Base-by-base conservation (phyloP, 2,113 vertebrate genomes). In the Pholis gunnellus region DNA sequence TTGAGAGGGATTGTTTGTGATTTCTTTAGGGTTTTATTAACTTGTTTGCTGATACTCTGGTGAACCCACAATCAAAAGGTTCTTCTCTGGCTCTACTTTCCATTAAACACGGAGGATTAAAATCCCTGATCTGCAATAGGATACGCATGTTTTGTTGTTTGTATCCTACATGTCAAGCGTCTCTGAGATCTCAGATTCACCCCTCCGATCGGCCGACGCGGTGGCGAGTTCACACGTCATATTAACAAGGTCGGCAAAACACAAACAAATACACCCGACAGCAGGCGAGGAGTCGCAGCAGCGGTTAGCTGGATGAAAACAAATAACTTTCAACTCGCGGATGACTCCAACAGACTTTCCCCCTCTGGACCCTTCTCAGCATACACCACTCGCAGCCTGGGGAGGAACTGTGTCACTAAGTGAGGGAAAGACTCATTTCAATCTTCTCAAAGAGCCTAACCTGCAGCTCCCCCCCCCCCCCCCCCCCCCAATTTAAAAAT, bases 251-350 rank as follows among this genome's bases (percentile, higher is more conserved):
- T 59, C n/a, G 44, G 48, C 71, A 38, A 34, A 65, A 78, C 56
- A 68, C 65, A 72, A 57, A 75, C 78, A 75, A 50, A 64, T 38
- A 1, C 18, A 72, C 11, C 11, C 70, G 59, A 34, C 64, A 67
- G 36, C 44, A 31, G 52, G 66, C 54, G n/a, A 25, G 36, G 46
- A 50, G 31, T 67, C 29, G 25, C 25, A 40, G 31, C 54, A 20
- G 52, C 64, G 29, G 65, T 68, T 44, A 48, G 52, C 36, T n/a
- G 40, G 46, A 78, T 60, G 40, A 60, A 79, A 77, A 61, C 73
- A 83, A 77, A 77, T 46, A 81, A 34, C 56, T 79, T 75, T 75
- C 72, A 80, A 70, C 60, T 46, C 77, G 72, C 70, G 78, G 66
- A 77, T 2, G 66, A 83, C 74, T 83, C 79, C 60, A 59, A 78